Percentiles rank a stretch among this genome's conserved stretches.
Conservation (phyloP, 2,113 vertebrate species). For the Erythrocercus mccallii region DNA sequence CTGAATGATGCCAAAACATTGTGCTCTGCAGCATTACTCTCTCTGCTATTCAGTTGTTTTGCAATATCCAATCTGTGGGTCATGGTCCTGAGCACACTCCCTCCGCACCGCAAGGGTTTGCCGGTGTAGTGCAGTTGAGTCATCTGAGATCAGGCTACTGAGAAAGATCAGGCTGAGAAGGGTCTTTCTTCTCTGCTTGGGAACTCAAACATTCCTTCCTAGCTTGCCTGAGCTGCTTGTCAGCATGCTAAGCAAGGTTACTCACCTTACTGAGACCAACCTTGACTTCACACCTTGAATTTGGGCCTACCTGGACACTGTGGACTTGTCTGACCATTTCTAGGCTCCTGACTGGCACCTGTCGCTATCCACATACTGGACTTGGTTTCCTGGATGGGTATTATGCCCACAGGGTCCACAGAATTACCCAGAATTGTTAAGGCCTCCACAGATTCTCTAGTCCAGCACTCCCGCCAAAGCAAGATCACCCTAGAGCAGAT, state of each 20-base stretch:
- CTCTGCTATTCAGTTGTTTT: neutral
- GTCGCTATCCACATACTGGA: neutral
- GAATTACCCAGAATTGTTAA: neutral
- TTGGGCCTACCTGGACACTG: neutral
- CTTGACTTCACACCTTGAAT: neutral
- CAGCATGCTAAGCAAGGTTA: neutral
- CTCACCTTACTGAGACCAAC: accelerated
- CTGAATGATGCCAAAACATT: neutral
- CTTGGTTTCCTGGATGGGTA: neutral
- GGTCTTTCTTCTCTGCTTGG: accelerated
- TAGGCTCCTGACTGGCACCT: neutral
- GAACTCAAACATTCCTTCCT: neutral
- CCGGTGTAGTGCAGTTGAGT: neutral
- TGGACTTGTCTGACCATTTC: neutral
- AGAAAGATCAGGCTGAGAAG: neutral
- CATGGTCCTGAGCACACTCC: accelerated
- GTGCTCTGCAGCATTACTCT: neutral
- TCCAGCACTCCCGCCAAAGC: neutral
- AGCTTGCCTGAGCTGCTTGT: neutral
- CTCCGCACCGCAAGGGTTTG: accelerated
- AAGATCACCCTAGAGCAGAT: neutral
- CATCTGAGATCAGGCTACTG: neutral
- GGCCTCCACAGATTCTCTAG: neutral
- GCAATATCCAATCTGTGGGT: neutral
- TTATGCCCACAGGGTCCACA: neutral